Evolutionary conservation across 2,888 invertebrate species (phyloP), one percentile per base, ranked within the genome.

Genomic region (Ypsolopha scabrella): DNA sequence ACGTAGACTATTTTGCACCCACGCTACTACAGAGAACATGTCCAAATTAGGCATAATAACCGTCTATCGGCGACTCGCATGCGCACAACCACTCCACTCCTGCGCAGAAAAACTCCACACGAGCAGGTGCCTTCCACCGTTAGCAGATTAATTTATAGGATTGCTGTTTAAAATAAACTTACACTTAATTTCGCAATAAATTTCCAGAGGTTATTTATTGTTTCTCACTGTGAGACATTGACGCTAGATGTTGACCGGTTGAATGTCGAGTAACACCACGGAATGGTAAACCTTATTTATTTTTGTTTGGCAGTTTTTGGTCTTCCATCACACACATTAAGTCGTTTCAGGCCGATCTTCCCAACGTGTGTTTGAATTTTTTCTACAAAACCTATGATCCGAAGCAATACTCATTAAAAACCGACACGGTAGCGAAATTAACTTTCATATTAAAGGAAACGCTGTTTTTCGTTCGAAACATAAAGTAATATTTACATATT

Each of bases 31-130:
- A 39, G 10, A 8, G n/a, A 7, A 48, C 38, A 24, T 37, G 38
- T 10, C 38, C 48, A 48, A 48, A 39, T 48, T 41, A 48, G 48
- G 48, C 48, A 39, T 39, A 48, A 48, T 48, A 41, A 33, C 33
- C 33, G 9, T 38, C n/a, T 10, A 38, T 38, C n/a, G 33, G 37
- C 6, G 7, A 36, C 2, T 47, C 35, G 13, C 37, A n/a, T 6
- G 3, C 14, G 43, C 14, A 24, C 24, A 24, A 24, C 24, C 24
- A 24, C 24, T 24, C 24, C 24, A 24, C 24, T 43, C 43, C 1
- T 14, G 14, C 11, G 14, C 36, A 38, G 7, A 47, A 47, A 47
- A 47, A 47, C 24, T 24, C 47, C 13, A 38, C 37, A 37, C 24
- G 24, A 24, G 24, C 24, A 24, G 37, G 43, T 33, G 47, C 37